Evolutionary conservation across 2,888 invertebrate species (phyloP).

Genomic region (Entomobrya multifasciata): DNA sequence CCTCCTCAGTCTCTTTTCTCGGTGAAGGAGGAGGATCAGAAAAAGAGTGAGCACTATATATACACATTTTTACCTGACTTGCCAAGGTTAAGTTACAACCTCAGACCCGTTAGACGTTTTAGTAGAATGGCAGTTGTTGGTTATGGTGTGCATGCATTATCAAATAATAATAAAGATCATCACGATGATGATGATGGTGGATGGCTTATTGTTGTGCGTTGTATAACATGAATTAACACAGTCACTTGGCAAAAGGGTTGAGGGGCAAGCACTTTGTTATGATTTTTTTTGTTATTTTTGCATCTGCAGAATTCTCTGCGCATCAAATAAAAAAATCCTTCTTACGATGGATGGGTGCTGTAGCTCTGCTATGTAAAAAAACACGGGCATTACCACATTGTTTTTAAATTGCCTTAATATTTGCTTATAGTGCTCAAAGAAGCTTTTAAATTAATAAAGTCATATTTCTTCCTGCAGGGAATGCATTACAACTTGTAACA

Average conservation of each 20-base stretch:
- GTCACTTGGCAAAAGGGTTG: conserved; percentile 36
- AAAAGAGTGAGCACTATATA: neutral
- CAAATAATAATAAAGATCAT: conserved; percentile 27
- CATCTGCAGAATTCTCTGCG: too few relatives aligned
- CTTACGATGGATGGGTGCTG: conserved; percentile 22
- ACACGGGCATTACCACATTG: conserved; percentile 25
- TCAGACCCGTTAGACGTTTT: conserved; percentile 64
- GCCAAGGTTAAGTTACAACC: conserved; percentile 69
- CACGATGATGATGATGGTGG: conserved; percentile 6
- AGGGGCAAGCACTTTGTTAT: conserved; percentile 33
- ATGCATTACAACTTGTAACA: neutral
- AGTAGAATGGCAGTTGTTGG: conserved; percentile 28
- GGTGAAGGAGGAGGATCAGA: neutral
- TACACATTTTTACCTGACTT: too few relatives aligned
- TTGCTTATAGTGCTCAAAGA: neutral
- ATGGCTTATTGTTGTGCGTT: conserved; percentile 64
- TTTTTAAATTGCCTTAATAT: neutral
- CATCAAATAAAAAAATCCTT: too few relatives aligned
- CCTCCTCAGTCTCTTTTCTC: conserved; percentile 28
- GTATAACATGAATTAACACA: conserved; percentile 40
- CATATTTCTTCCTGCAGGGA: neutral
- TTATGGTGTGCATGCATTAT: conserved; percentile 5
- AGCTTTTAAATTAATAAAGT: neutral
- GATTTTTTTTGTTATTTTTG: conserved; percentile 24
- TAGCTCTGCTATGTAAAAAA: conserved; percentile 4